Evolutionary conservation across 2,888 invertebrate genomes (phyloP).

Genomic region (Odontocerum albicorne): DNA sequence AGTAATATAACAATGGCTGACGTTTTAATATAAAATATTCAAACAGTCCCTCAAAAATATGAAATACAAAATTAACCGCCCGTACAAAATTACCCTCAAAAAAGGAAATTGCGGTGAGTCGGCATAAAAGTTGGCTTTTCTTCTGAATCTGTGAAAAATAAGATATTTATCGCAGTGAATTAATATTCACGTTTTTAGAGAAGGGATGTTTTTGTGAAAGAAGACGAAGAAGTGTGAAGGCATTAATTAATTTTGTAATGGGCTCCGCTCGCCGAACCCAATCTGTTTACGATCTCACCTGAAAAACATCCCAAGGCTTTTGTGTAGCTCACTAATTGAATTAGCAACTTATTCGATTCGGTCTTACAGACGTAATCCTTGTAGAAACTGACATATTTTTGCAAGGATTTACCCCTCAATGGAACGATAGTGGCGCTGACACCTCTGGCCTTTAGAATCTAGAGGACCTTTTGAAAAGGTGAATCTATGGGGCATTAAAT

Average conservation of each 20-base stretch:
- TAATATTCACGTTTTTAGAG: background rate
- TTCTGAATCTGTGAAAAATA: background rate
- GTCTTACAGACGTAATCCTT: too few species aligned
- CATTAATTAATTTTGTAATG: constrained; percentile 25
- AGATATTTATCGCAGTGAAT: background rate
- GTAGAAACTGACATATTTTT: too few species aligned
- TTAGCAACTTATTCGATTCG: too few species aligned
- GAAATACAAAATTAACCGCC: constrained; percentile 3
- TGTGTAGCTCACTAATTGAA: constrained; percentile 16
- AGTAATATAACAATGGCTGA: background rate
- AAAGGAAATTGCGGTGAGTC: constrained; percentile 1
- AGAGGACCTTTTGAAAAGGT: too few species aligned
- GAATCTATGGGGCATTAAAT: too few species aligned
- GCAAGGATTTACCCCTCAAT: too few species aligned
- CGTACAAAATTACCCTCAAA: background rate
- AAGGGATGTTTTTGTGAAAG: constrained; percentile 12
- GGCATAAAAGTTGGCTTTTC: background rate
- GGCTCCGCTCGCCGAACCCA: background rate
- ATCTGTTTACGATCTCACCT: constrained; percentile 24
- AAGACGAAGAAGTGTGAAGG: constrained; percentile 16
- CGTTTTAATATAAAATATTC: background rate
- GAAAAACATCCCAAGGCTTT: constrained; percentile 12
- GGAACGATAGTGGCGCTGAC: too few species aligned
- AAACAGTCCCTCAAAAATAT: background rate
- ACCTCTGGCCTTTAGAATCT: too few species aligned